A percentile compares a stretch with the other conserved stretches of the same genome.
Conservation (phyloP, 1,140 invertebrate genomes). For the Nixonia krombeini region DNA sequence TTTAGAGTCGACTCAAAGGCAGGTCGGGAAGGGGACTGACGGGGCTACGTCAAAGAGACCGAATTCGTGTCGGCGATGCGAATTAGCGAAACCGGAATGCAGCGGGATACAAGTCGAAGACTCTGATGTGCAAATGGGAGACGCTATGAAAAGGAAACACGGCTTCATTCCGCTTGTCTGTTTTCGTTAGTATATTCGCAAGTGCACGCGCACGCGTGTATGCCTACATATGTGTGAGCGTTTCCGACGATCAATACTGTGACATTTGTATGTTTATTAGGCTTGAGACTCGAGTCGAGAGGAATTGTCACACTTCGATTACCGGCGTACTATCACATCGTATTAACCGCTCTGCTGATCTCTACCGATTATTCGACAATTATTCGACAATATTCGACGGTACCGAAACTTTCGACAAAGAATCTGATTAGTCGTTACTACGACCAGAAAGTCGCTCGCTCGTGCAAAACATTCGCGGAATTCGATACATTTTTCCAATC, state of each 20-base stretch:
- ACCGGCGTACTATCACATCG: background rate
- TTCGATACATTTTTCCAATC: no score
- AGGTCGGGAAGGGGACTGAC: slow-evolving; percentile 10
- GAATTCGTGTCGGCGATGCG: slow-evolving; percentile 29
- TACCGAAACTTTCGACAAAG: no score
- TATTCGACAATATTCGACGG: no score
- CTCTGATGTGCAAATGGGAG: slow-evolving; percentile 36
- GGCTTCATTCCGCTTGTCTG: slow-evolving; percentile 23
- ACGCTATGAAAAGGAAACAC: slow-evolving; percentile 28
- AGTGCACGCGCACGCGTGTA: background rate
- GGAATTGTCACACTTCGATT: background rate
- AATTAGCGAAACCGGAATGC: slow-evolving; percentile 35
- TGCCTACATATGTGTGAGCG: background rate
- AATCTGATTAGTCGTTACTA: no score
- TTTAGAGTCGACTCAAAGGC: slow-evolving; percentile 10
- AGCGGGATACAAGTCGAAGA: slow-evolving; percentile 27
- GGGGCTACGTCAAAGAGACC: slow-evolving; percentile 32
- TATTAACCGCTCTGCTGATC: no score
- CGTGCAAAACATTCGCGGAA: no score
- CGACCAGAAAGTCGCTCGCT: no score
- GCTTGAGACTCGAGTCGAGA: background rate
- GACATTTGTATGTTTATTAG: slow-evolving; percentile 19
- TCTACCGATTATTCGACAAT: no score
- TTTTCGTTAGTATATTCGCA: slow-evolving; percentile 21
- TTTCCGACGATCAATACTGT: slow-evolving; percentile 19